Conservation (phyloP, 2,888 invertebrate genomes). For the Heliothis peltigera region DNA sequence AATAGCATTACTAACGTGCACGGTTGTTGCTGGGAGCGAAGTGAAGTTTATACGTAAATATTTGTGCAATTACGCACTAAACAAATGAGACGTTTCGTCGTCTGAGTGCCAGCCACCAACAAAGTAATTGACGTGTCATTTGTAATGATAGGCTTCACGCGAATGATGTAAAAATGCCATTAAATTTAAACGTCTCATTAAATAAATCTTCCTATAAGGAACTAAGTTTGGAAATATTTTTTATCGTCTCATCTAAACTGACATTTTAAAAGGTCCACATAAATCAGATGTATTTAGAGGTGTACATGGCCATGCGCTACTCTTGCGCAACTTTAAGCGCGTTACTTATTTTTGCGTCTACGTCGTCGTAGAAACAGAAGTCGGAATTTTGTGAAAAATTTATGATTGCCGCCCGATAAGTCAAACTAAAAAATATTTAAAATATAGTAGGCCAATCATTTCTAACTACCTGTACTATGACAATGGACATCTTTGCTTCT, state of each 20-base stretch:
- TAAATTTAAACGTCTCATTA: conserved; percentile 33
- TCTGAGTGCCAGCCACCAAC: neutral
- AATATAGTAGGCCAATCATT: too few species aligned
- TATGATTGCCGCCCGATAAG: too few species aligned
- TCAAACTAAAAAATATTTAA: too few species aligned
- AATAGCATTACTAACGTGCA: conserved; percentile 57
- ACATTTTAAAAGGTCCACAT: conserved; percentile 55
- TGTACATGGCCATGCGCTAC: conserved; percentile 34
- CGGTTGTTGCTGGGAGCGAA: conserved; percentile 59
- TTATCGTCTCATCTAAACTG: conserved; percentile 43
- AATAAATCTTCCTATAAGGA: conserved; percentile 47
- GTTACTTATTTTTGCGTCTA: conserved; percentile 55
- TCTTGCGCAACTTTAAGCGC: conserved; percentile 49
- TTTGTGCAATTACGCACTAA: conserved; percentile 32
- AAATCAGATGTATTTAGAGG: conserved; percentile 59
- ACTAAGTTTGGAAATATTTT: conserved; percentile 42
- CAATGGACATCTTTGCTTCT: neutral
- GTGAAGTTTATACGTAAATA: conserved; percentile 59
- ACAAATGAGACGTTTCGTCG: conserved; percentile 22
- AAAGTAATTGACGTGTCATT: conserved; percentile 18
- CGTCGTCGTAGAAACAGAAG: conserved; percentile 24
- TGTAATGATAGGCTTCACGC: conserved; percentile 15
- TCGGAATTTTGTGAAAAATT: conserved; percentile 26
- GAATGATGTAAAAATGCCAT: conserved; percentile 24
- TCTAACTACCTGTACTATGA: neutral